These are phyloP conservation scores for Cichlasoma orientale DNA, from an alignment of 2,797 vertebrate species.

Conservation along the genomic window DNA sequence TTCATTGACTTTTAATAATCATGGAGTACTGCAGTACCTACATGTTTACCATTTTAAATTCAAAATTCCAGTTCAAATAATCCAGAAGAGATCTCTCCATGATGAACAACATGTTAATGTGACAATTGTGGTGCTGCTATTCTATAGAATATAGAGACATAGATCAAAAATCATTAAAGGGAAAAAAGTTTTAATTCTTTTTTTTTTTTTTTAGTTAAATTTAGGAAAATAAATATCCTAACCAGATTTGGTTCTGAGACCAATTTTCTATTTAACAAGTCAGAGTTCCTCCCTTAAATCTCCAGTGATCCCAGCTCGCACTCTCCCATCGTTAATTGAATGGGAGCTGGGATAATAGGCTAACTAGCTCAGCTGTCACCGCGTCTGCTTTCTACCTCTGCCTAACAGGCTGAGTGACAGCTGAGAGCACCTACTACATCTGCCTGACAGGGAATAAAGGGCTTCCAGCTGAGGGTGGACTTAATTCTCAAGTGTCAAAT, in stretches of 20 bases:
- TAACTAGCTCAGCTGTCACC: neutral
- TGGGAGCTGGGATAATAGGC: neutral
- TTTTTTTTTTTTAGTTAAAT: neutral
- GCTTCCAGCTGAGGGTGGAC: conserved; percentile 8
- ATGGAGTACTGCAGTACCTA: neutral
- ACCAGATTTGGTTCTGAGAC: neutral
- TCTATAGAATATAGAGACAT: neutral
- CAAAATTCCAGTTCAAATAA: neutral
- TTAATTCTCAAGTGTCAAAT: conserved; percentile 19
- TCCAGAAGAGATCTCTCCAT: neutral
- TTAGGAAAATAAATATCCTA: neutral
- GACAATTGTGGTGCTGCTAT: neutral
- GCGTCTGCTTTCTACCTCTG: neutral
- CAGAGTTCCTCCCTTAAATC: neutral
- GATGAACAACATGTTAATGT: neutral
- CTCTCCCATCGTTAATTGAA: conserved; percentile 3
- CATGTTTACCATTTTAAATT: neutral
- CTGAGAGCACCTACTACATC: neutral
- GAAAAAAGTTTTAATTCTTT: neutral
- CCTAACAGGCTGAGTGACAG: conserved; percentile 36
- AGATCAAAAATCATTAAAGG: neutral
- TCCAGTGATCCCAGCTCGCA: neutral
- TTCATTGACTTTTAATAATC: neutral
- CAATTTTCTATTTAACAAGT: neutral
- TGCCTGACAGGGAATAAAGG: conserved; percentile 18